Evolutionary conservation across 2,113 vertebrate genomes (phyloP).

Genomic region (Eretmochelys imbricata): DNA sequence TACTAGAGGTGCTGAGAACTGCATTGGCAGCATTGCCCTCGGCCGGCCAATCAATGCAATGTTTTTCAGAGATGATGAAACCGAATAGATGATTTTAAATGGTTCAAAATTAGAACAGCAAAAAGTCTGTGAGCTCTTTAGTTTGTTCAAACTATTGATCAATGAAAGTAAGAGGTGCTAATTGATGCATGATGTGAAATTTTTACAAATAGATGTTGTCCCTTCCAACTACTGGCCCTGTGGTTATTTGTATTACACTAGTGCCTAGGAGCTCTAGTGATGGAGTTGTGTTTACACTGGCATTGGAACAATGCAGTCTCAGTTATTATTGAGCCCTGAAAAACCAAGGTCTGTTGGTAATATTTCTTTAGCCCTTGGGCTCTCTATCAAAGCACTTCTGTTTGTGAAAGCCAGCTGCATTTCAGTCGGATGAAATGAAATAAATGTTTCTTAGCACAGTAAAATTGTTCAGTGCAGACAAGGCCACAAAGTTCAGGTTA

Average conservation of each 20-base stretch:
- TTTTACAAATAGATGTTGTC: neutral
- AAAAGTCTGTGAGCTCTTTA: neutral
- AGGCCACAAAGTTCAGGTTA: neutral
- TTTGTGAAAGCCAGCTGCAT: neutral
- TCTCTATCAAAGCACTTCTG: neutral
- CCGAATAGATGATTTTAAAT: no score
- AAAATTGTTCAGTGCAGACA: neutral
- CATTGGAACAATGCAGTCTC: neutral
- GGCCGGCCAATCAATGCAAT: neutral
- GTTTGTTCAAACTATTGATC: no score
- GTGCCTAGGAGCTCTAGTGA: neutral
- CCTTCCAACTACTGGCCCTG: neutral
- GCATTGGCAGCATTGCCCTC: neutral
- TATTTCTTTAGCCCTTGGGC: neutral
- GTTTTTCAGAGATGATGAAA: neutral
- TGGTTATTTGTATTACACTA: neutral
- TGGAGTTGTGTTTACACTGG: neutral
- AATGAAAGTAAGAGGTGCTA: neutral
- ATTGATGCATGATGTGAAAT: neutral
- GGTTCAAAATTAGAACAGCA: no score
- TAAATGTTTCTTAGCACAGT: neutral
- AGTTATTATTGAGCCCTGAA: neutral
- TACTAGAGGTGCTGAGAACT: neutral
- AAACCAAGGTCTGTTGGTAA: neutral
- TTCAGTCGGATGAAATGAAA: neutral